These are phyloP conservation scores for Camelus bactrianus DNA, from an alignment of 2,113 vertebrate species.

Conservation along the genomic window DNA sequence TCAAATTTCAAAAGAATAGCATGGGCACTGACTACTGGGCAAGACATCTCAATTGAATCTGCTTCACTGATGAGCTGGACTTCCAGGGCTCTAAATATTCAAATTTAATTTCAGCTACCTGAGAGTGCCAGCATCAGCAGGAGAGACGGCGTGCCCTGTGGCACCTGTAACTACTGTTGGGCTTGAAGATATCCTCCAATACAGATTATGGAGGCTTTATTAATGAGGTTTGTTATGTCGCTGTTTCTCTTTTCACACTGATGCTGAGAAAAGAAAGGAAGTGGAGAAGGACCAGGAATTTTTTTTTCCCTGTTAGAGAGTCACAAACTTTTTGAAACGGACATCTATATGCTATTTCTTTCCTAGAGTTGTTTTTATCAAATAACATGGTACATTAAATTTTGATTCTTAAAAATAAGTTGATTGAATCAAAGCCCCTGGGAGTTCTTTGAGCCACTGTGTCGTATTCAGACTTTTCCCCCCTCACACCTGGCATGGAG, in stretches of 20 bases:
- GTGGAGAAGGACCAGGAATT: not conserved
- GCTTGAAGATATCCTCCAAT: not conserved
- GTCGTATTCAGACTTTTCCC: not conserved
- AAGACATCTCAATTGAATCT: not conserved
- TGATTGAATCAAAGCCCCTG: not conserved
- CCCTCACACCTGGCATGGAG: no score
- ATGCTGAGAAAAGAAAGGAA: not conserved
- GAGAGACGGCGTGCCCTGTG: not conserved
- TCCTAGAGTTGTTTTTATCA: not conserved
- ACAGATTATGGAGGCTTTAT: not conserved
- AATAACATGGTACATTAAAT: not conserved
- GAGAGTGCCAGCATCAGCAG: not conserved
- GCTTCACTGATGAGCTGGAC: not conserved
- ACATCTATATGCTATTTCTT: not conserved
- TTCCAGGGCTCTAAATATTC: not conserved
- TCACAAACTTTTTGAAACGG: not conserved
- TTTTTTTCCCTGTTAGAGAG: not conserved
- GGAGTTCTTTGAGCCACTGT: not conserved
- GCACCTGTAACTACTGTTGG: not conserved
- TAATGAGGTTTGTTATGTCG: not conserved
- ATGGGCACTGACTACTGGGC: not conserved
- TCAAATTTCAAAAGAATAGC: slow-evolving; percentile 23
- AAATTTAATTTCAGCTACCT: slow-evolving; percentile 16
- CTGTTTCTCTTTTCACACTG: not conserved
- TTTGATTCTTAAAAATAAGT: slow-evolving; percentile 15